These are phyloP conservation scores for Crioceris asparagi DNA, from an alignment of 2,888 invertebrate species.

Conservation along the genomic window DNA sequence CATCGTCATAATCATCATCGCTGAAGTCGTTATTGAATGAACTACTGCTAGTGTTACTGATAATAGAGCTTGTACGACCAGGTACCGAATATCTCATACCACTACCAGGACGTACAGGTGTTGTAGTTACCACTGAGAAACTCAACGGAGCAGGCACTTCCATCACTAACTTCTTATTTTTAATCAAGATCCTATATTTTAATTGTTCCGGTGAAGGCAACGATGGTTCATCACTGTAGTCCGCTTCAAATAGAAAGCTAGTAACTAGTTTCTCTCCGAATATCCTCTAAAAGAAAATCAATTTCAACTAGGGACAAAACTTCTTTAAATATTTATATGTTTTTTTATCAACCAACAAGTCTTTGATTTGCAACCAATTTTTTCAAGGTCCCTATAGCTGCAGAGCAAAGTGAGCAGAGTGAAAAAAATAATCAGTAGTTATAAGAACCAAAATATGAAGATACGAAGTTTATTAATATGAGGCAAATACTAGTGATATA, in stretches of 20 bases:
- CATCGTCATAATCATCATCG: constrained; percentile 80
- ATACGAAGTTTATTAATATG: too few relatives aligned
- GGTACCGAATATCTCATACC: constrained; percentile 40
- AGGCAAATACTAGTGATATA: too few relatives aligned
- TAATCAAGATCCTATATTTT: constrained; percentile 79
- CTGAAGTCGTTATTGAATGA: constrained; percentile 81
- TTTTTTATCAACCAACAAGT: too few relatives aligned
- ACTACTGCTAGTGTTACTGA: constrained; percentile 67
- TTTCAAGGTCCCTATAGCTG: too few relatives aligned
- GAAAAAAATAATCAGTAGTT: too few relatives aligned
- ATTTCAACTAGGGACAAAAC: too few relatives aligned
- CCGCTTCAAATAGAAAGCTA: constrained; percentile 78
- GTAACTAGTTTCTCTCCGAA: constrained; percentile 88
- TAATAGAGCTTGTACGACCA: constrained; percentile 60
- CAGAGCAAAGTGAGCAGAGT: too few relatives aligned
- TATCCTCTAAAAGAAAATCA: constrained; percentile 57
- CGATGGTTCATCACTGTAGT: constrained; percentile 77
- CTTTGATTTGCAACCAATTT: too few relatives aligned
- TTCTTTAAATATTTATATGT: too few relatives aligned
- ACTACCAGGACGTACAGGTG: constrained; percentile 22
- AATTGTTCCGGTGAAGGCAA: constrained; percentile 85
- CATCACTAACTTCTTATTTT: constrained; percentile 75
- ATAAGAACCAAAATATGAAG: too few relatives aligned
- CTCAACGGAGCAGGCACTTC: constrained; percentile 44
- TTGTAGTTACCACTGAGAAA: constrained; percentile 34